Conservation (phyloP, 1,140 invertebrate genomes). For the Drosophila guanche region DNA sequence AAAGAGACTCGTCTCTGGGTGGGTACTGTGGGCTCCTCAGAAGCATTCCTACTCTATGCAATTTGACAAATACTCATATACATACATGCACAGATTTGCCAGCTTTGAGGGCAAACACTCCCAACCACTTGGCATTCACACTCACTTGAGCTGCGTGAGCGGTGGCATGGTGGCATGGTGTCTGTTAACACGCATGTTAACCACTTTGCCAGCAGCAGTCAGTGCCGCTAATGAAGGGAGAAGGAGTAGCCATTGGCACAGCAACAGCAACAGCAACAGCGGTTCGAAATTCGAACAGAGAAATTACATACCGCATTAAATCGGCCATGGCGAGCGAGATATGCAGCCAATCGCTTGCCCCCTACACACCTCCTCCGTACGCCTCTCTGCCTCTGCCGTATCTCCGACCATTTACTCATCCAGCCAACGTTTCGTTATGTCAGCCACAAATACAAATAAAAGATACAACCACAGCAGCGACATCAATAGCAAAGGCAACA, state of each 20-base stretch:
- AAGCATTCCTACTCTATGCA: constrained; percentile 51
- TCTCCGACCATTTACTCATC: constrained; percentile 11
- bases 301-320: constrained; percentile 35
- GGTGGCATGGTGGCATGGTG: constrained; percentile 26
- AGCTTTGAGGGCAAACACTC: constrained; percentile 32
- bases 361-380: constrained; percentile 1
- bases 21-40: constrained; percentile 14
- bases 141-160: constrained; percentile 37
- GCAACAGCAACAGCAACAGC: constrained; percentile 5
- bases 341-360: constrained; percentile 52
- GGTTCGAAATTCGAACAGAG: constrained; percentile 47
- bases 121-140: constrained; percentile 30
- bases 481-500: constrained; percentile 2
- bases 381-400: neutral
- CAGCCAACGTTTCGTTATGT: constrained; percentile 61
- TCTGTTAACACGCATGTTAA: constrained; percentile 69
- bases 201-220: constrained; percentile 30
- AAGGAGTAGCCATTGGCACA: constrained; percentile 25
- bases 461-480: constrained; percentile 2
- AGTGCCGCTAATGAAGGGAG: constrained; percentile 32
- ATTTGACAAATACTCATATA: constrained; percentile 34
- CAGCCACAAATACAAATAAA: constrained; percentile 33
- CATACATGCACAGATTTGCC: constrained; percentile 28
- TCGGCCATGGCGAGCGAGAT: constrained; percentile 47
- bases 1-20: constrained; percentile 1